These are phyloP conservation scores for Loriculus beryllinus DNA, from an alignment of 2,797 vertebrate genomes.

Conservation along the genomic window DNA sequence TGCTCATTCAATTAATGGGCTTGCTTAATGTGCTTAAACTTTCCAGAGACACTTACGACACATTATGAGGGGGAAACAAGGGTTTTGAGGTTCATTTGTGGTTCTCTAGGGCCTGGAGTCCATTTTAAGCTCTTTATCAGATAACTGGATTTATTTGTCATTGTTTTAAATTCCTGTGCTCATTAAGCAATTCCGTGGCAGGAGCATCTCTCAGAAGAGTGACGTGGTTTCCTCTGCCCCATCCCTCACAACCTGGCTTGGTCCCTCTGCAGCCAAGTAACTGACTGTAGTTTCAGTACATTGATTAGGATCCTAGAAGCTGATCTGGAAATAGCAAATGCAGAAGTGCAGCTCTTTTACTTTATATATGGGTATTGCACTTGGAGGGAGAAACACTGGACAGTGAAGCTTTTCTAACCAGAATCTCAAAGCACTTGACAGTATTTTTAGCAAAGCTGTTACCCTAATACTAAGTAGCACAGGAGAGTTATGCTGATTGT, in stretches of 20 bases:
- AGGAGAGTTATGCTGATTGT: background rate
- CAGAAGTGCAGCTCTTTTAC: background rate
- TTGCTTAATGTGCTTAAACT: conserved; percentile 72
- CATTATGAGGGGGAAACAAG: conserved; percentile 5
- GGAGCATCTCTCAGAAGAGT: background rate
- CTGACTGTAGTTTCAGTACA: background rate
- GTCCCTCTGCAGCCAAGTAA: background rate
- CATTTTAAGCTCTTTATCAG: conserved; percentile 16
- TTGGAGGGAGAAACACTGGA: background rate
- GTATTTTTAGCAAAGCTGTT: background rate
- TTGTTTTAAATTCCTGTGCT: background rate
- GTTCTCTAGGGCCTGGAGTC: conserved; percentile 1
- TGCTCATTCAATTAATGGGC: conserved; percentile 66
- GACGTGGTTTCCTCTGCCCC: background rate
- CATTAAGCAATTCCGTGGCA: background rate
- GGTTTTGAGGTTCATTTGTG: conserved; percentile 16
- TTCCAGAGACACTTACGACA: conserved; percentile 56
- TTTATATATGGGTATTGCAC: background rate
- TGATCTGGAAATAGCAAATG: background rate
- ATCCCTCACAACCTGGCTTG: background rate
- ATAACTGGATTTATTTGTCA: background rate
- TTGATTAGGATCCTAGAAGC: background rate
- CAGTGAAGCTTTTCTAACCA: background rate
- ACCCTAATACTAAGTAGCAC: background rate
- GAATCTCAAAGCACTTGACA: background rate